Evolutionary conservation across 2,113 vertebrate species (phyloP).

Genomic region (Carassius auratus): DNA sequence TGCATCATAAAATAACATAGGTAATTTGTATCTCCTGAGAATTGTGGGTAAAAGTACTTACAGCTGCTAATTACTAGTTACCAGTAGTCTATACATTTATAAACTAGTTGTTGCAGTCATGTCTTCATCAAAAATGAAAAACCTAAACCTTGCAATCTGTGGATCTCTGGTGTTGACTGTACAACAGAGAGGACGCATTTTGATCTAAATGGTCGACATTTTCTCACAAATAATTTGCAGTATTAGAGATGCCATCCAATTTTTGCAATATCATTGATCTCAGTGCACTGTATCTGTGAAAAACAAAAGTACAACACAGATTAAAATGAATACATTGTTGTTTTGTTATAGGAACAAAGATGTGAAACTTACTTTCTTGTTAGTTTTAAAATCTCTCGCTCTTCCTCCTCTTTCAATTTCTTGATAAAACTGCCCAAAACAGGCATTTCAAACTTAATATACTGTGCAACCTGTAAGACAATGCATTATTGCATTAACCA

Average conservation of each 20-base stretch:
- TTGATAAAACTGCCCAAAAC: constrained; percentile 88
- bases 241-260: constrained; percentile 70
- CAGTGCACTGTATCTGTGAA: constrained; percentile 79
- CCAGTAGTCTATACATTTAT: not conserved
- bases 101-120: constrained; percentile 20
- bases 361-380: constrained; percentile 80
- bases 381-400: constrained; percentile 87
- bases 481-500: not conserved
- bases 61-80: not conserved
- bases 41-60: constrained; percentile 2
- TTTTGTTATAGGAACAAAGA: not conserved
- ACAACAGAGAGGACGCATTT: not conserved
- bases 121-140: not conserved
- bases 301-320: not conserved
- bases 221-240: constrained; percentile 67
- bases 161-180: not conserved
- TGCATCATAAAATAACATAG: constrained; percentile 36
- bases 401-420: constrained; percentile 89
- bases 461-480: constrained; percentile 83
- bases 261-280: constrained; percentile 79
- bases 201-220: not conserved
- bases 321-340: not conserved
- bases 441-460: constrained; percentile 92
- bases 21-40: constrained; percentile 39
- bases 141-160: not conserved